These are phyloP conservation scores for Seriola aureovittata DNA, from an alignment of 2,113 vertebrate genomes.

Conservation along the genomic window DNA sequence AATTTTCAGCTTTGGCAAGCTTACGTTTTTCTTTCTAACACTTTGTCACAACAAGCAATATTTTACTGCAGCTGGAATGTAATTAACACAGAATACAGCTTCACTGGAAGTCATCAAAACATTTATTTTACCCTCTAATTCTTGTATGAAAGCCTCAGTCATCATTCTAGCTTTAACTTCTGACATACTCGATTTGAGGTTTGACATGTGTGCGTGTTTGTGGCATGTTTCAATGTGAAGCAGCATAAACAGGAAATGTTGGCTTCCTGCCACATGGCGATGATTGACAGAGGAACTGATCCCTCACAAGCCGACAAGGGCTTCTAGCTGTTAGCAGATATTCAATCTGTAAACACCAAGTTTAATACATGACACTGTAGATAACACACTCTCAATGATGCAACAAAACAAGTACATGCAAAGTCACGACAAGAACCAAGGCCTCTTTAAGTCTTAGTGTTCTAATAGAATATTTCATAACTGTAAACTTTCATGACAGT, in stretches of 20 bases:
- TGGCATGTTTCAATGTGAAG: slow-evolving; percentile 35
- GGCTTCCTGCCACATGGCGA: slow-evolving; percentile 52
- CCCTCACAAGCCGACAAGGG: slow-evolving; percentile 32
- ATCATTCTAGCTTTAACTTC: slow-evolving; percentile 43
- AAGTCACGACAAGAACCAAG: background rate
- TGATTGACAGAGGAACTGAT: slow-evolving; percentile 48
- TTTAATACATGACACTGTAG: background rate
- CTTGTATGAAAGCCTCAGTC: slow-evolving; percentile 30
- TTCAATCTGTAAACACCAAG: background rate
- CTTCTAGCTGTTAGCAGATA: slow-evolving; percentile 20
- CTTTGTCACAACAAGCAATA: slow-evolving; percentile 25
- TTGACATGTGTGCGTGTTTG: slow-evolving; percentile 31
- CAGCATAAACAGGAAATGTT: slow-evolving; percentile 46
- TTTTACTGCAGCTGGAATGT: background rate
- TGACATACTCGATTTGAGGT: slow-evolving; percentile 1
- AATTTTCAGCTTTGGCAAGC: slow-evolving; percentile 5
- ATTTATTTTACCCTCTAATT: background rate
- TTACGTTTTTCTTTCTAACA: slow-evolving; percentile 15
- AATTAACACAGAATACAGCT: slow-evolving; percentile 22
- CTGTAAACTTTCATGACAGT: background rate
- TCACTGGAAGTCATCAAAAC: slow-evolving; percentile 20
- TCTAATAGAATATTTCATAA: background rate
- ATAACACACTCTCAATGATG: background rate
- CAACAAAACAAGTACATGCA: slow-evolving; percentile 1
- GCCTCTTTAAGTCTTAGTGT: too few species aligned